These are phyloP conservation scores for Ceuthmochares aereus DNA, from an alignment of 2,113 vertebrate species.

Conservation along the genomic window DNA sequence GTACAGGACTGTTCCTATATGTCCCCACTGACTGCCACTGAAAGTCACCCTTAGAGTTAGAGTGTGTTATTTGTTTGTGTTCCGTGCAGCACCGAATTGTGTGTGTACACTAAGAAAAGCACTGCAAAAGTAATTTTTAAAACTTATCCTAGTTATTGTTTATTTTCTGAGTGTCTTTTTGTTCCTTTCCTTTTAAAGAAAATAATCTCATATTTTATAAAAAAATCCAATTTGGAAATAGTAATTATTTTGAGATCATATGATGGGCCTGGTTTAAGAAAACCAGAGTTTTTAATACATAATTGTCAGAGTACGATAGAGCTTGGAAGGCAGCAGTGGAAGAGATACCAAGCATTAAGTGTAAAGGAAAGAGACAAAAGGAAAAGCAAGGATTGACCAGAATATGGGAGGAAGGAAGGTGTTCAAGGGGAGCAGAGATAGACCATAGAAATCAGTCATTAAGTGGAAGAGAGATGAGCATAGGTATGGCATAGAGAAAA, in stretches of 20 bases:
- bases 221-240: background rate
- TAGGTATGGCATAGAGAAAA: background rate
- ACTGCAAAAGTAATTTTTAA: background rate
- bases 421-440: background rate
- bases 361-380: background rate
- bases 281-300: background rate
- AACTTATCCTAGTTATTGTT: background rate
- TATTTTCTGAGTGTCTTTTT: background rate
- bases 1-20: fast-evolving
- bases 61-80: background rate
- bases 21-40: background rate
- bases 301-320: background rate
- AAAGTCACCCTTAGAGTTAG: background rate
- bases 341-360: background rate
- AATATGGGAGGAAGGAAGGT: background rate
- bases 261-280: background rate
- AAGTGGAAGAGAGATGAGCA: background rate
- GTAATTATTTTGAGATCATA: background rate
- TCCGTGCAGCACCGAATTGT: background rate
- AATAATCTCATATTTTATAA: background rate
- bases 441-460: background rate
- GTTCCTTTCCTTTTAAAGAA: background rate
- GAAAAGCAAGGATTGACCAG: background rate
- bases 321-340: background rate
- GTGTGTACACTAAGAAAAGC: background rate